phyloP scores from a whole-genome alignment of 2,888 invertebrate species.

The Chloroclystis v-ata region DNA sequence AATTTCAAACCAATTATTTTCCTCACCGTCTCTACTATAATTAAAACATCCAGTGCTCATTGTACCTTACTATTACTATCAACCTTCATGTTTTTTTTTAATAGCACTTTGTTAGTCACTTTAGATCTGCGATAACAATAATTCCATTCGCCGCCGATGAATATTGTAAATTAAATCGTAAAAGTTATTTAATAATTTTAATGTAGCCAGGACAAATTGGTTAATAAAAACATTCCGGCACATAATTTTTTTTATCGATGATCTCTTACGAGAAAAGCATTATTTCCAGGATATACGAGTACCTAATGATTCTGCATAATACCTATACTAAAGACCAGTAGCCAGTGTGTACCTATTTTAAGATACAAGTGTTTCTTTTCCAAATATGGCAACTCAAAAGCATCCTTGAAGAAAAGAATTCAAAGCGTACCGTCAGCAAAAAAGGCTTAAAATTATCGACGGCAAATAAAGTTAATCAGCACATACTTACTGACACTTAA shows the following conservation, averaged over 20 bases:
- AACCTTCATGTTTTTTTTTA: constrained; percentile 2
- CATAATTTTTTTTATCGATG: constrained; percentile 3
- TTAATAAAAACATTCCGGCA: constrained; percentile 4
- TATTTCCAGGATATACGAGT: constrained; percentile 55
- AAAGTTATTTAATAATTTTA: constrained; percentile 1
- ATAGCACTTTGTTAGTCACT: constrained; percentile 4
- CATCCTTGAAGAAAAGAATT: constrained; percentile 43
- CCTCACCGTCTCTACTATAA: constrained; percentile 20
- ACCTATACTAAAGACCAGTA: constrained; percentile 38
- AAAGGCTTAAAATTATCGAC: constrained; percentile 48
- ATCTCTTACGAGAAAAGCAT: constrained; percentile 31
- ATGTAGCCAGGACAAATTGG: no score
- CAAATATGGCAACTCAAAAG: constrained; percentile 47
- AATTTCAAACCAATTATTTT: constrained; percentile 45
- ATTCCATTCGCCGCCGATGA: constrained; percentile 26
- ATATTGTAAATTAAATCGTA: constrained; percentile 1
- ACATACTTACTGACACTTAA: constrained; percentile 51
- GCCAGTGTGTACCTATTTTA: constrained; percentile 48
- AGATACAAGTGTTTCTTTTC: constrained; percentile 43
- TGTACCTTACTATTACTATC: background rate
- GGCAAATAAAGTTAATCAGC: constrained; percentile 50
- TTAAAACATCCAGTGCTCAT: constrained; percentile 23
- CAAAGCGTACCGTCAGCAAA: constrained; percentile 50
- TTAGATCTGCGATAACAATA: constrained; percentile 15
- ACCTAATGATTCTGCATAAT: constrained; percentile 60